phyloP scores from a whole-genome alignment of 2,797 vertebrate genomes.

The Sphaeramia orbicularis region DNA sequence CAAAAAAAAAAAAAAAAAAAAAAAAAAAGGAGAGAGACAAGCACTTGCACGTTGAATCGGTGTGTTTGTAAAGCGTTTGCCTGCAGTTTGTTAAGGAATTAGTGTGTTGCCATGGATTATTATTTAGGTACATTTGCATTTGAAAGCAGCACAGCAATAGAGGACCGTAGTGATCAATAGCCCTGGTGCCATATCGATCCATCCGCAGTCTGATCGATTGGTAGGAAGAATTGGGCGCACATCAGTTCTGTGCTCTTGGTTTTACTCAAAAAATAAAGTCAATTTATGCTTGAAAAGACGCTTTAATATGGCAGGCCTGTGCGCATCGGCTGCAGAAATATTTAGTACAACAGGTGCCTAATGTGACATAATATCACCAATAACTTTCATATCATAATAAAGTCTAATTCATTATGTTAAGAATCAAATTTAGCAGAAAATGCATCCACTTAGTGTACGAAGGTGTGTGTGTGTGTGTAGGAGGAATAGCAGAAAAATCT shows the following conservation, averaged over 20 bases:
- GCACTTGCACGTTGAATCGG: constrained; percentile 51
- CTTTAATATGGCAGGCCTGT: constrained; percentile 23
- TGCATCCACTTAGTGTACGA: too few species aligned
- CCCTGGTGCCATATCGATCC: constrained; percentile 81
- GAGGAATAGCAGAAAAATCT: too few species aligned
- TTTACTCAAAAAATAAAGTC: constrained; percentile 54
- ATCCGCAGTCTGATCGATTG: constrained; percentile 85
- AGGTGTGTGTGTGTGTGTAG: too few species aligned
- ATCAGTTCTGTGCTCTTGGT: constrained; percentile 62
- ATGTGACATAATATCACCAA: constrained; percentile 7
- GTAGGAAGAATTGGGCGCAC: constrained; percentile 71
- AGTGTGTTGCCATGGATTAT: constrained; percentile 81
- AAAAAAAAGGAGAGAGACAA: constrained; percentile 15
- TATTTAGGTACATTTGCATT: constrained; percentile 85
- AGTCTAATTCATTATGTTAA: too few species aligned
- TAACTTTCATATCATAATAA: too few species aligned
- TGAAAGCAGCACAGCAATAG: constrained; percentile 80
- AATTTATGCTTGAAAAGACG: constrained; percentile 27
- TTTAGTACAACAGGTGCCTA: constrained; percentile 65
- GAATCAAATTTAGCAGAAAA: too few species aligned
- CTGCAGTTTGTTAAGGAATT: constrained; percentile 83
- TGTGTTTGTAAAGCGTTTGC: constrained; percentile 77
- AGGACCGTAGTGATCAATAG: constrained; percentile 82
- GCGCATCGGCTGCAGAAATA: constrained; percentile 21
- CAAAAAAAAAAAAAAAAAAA: too few species aligned